These are phyloP conservation scores for Antennarius striatus DNA, from an alignment of 2,113 vertebrate genomes.

Conservation along the genomic window DNA sequence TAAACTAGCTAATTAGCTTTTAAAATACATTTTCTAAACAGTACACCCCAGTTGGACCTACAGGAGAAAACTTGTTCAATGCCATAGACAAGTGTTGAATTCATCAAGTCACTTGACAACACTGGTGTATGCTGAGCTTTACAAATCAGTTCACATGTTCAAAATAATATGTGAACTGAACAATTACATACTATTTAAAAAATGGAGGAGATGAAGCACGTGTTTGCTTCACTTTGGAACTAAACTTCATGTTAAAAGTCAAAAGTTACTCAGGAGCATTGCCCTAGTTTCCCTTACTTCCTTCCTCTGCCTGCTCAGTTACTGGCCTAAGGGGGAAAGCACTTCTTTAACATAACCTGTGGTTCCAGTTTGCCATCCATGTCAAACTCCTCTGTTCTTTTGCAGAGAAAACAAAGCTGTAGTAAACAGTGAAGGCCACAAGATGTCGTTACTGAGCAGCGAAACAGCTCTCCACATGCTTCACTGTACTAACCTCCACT, in stretches of 20 bases:
- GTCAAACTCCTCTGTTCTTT: not conserved
- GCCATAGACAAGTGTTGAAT: no score
- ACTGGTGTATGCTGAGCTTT: no score
- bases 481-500: not conserved
- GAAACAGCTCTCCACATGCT: not conserved
- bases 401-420: conserved; percentile 3
- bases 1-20: no score
- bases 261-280: not conserved
- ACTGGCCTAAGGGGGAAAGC: not conserved
- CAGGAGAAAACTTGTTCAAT: no score
- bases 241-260: not conserved
- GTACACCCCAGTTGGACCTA: no score
- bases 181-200: no score
- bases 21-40: no score
- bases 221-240: not conserved
- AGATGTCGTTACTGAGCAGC: conserved; percentile 44
- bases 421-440: conserved; percentile 15
- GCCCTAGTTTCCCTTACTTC: not conserved
- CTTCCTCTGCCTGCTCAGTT: not conserved
- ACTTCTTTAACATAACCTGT: conserved; percentile 1
- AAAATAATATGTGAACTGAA: no score
- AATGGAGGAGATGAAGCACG: not conserved
- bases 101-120: no score
- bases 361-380: conserved; percentile 49
- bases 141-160: not conserved